Conservation (phyloP, 2,113 vertebrate species). For the Prochilodus magdalenae region DNA sequence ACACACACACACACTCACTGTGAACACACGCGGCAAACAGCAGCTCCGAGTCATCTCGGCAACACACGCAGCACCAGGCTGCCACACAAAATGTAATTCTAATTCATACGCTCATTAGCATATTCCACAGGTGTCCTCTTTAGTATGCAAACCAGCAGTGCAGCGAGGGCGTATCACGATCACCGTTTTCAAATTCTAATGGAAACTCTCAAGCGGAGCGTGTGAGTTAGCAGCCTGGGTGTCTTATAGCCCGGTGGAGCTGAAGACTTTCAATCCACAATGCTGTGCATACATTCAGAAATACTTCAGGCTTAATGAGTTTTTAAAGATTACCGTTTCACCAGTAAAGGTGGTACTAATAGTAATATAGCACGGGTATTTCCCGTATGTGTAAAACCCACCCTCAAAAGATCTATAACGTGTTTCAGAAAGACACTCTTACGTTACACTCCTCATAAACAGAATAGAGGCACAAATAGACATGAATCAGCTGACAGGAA, state of each 20-base stretch:
- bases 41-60: constrained; percentile 7
- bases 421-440: too few species aligned
- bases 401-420: too few species aligned
- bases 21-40: constrained; percentile 7
- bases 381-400: too few species aligned
- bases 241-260: neutral
- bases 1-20: neutral
- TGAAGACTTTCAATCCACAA: too few species aligned
- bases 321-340: too few species aligned
- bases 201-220: constrained; percentile 25
- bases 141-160: constrained; percentile 42
- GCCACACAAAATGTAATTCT: constrained; percentile 50
- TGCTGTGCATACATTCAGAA: too few species aligned
- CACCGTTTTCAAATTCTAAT: constrained; percentile 51
- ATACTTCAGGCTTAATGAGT: too few species aligned
- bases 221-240: neutral
- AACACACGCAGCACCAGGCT: constrained; percentile 43
- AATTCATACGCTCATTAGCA: constrained; percentile 50
- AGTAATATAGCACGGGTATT: too few species aligned
- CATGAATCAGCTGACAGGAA: too few species aligned
- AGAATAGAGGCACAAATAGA: too few species aligned
- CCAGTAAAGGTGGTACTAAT: too few species aligned
- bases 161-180: constrained; percentile 18
- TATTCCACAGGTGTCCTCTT: constrained; percentile 55
- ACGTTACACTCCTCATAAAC: too few species aligned